These are phyloP conservation scores for Rotaria socialis DNA, from an alignment of 2,888 invertebrate genomes.

Conservation along the genomic window DNA sequence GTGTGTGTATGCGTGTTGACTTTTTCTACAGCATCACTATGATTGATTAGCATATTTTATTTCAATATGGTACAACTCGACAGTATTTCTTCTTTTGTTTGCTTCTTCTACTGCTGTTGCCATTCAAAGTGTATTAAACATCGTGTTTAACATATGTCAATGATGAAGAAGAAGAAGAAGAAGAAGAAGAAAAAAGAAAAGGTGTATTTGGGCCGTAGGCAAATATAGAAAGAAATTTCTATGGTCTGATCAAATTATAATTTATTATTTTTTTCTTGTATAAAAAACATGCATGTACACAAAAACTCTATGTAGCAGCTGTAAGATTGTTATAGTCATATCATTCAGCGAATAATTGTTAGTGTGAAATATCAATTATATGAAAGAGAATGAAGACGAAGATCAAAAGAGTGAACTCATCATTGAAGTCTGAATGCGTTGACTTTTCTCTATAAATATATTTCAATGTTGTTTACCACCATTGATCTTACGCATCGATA, in stretches of 20 bases:
- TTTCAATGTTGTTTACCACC: slow-evolving; percentile 23
- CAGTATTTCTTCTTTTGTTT: background rate
- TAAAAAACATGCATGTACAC: background rate
- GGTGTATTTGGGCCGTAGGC: slow-evolving; percentile 7
- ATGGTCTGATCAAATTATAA: slow-evolving; percentile 16
- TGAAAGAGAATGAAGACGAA: background rate
- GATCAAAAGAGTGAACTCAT: slow-evolving; percentile 20
- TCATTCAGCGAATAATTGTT: background rate
- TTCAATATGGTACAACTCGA: background rate
- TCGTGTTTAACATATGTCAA: slow-evolving; percentile 1
- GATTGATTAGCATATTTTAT: slow-evolving; percentile 1
- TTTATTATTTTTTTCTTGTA: background rate
- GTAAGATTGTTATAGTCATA: background rate
- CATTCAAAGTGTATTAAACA: background rate
- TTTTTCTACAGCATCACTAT: background rate
- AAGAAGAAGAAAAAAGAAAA: background rate
- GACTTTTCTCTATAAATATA: slow-evolving; percentile 14
- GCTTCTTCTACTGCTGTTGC: background rate
- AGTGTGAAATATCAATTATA: slow-evolving; percentile 29
- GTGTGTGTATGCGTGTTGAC: background rate
- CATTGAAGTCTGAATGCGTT: slow-evolving; percentile 11
- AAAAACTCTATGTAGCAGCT: background rate
- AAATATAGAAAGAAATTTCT: background rate
- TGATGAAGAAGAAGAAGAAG: background rate
- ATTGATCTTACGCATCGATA: slow-evolving; percentile 30